Conservation (phyloP, 2,797 vertebrate species). For the Crocodylus rhombifer region DNA sequence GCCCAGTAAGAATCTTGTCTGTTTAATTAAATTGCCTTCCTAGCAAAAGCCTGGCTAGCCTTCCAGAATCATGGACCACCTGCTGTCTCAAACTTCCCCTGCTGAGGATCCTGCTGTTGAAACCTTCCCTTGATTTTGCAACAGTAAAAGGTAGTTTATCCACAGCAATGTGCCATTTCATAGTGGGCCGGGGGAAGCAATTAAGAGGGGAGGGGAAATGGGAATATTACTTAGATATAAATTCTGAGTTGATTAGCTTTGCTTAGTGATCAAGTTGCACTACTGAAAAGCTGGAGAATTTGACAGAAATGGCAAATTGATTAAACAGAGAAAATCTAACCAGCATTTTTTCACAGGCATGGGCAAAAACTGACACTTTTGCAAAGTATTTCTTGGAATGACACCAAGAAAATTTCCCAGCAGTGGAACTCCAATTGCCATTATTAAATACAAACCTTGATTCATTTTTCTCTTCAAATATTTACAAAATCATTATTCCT, state of each 20-base stretch:
- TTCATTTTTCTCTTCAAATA: not conserved
- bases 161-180: not conserved
- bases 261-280: not conserved
- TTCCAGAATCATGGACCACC: not conserved
- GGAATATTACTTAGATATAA: not conserved
- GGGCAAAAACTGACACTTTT: not conserved
- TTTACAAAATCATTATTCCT: not conserved
- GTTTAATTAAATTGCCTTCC: not conserved
- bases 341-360: not conserved
- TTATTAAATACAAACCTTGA: not conserved
- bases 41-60: not conserved
- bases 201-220: not conserved
- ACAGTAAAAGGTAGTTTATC: not conserved
- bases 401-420: not conserved
- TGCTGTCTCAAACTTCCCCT: fast-evolving
- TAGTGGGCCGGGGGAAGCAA: not conserved
- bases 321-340: no score
- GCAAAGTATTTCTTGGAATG: not conserved
- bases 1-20: not conserved
- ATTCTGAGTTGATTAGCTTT: not conserved
- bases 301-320: no score
- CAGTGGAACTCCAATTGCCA: not conserved
- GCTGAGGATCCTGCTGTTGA: not conserved
- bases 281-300: not conserved
- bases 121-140: not conserved